Base-by-base conservation (phyloP, 1,140 invertebrate species). In the Micrasema minimum region DNA sequence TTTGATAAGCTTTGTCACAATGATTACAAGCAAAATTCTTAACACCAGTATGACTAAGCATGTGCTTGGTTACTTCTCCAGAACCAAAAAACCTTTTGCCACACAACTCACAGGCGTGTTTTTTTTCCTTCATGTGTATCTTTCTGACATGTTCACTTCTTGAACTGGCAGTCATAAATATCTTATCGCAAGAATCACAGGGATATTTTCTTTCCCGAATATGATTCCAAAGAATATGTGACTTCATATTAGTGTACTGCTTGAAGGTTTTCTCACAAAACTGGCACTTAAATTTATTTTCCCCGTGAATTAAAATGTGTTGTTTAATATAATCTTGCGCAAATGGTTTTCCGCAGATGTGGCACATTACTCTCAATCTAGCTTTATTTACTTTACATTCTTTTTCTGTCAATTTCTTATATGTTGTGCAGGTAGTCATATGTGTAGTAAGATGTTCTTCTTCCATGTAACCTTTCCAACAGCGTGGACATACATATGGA, bases 261-360 rank as follows among this genome's bases (percentile, higher is more conserved):
- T 85, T 85, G 37, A 85, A 85, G 18, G 80, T 82, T 66, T 84
- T 84, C 35, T 80, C 82, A 67, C 83, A 85, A 55, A 78, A 82
- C 74, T 82, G 80, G 73, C 83, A 85, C 38, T 78, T 78, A 68
- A 82, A 84, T 2, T 78, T 78, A 48, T 81, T 77, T 59, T 77
- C 80, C 16, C 82, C 79, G 45, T 85, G 83, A 38, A 82, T 84
- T 22, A 81, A 61, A 79, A 85, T 82, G 50, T 85, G 83, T 11
- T 82, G 78, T 72, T 79, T 76, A 31, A 85, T 83, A 65, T 85
- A 85, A 1, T 80, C 79, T 1, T 79, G 77, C 2, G 82, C 80
- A 72, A 83, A 84, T 7, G 83, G 83, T 53, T 84, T 85, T 0
- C 83, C 82, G 75, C 82, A 85, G 69, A 83, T 80, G 69, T 85